Conservation (phyloP, 2,888 invertebrate species). For the Apoderus coryli region DNA sequence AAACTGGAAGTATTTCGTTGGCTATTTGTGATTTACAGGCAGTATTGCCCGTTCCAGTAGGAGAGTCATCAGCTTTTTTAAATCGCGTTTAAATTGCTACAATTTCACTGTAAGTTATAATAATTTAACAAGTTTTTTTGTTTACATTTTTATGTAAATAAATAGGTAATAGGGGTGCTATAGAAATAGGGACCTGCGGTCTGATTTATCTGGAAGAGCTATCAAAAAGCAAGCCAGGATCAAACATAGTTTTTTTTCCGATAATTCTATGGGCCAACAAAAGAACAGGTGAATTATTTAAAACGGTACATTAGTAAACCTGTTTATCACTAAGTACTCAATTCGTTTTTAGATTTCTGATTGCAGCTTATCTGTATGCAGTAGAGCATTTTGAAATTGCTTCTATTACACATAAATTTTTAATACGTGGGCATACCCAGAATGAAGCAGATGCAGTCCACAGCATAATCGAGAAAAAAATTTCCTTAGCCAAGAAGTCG, state of each 20-base stretch:
- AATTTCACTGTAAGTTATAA: constrained; percentile 7
- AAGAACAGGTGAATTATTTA: constrained; percentile 8
- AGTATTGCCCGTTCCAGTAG: not conserved
- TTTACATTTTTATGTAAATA: not conserved
- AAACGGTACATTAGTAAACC: not conserved
- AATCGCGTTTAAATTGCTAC: constrained; percentile 6
- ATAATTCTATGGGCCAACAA: constrained; percentile 13
- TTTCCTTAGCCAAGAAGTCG: constrained; percentile 8
- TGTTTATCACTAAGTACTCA: not conserved
- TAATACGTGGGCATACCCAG: constrained; percentile 13
- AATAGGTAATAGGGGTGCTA: constrained; percentile 12
- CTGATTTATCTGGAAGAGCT: constrained; percentile 10
- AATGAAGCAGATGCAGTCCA: constrained; percentile 13
- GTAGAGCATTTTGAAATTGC: constrained; percentile 8
- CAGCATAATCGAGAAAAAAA: constrained; percentile 10
- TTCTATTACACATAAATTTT: constrained; percentile 13
- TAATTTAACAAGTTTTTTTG: constrained; percentile 2
- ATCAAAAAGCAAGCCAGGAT: constrained; percentile 6
- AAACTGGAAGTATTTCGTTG: not conserved
- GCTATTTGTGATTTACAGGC: not conserved
- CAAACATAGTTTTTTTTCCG: constrained; percentile 9
- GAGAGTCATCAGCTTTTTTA: constrained; percentile 7
- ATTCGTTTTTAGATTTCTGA: constrained; percentile 10
- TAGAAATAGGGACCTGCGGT: constrained; percentile 11
- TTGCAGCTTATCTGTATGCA: constrained; percentile 10